phyloP scores from a whole-genome alignment of 2,797 vertebrate species.

The Tolypeutes matacus region DNA sequence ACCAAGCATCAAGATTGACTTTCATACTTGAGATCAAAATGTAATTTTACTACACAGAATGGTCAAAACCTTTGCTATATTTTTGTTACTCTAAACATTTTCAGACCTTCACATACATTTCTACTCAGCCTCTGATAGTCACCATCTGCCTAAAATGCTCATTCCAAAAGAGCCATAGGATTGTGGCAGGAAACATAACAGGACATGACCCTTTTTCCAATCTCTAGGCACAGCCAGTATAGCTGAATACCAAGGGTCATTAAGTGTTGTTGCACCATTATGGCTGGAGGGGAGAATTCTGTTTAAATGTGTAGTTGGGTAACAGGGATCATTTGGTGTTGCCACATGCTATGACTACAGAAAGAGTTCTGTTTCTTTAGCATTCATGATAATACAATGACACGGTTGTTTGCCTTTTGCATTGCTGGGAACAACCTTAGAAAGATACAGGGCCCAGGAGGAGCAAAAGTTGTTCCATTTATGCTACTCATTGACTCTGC shows the following conservation, averaged over 20 bases:
- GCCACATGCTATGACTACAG: neutral
- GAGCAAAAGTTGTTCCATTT: neutral
- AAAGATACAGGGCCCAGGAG: neutral
- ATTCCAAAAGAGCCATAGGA: neutral
- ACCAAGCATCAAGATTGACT: neutral
- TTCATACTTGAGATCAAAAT: slow-evolving; percentile 55
- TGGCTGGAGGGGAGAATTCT: neutral
- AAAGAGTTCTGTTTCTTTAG: slow-evolving; percentile 3
- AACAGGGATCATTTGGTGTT: slow-evolving; percentile 9
- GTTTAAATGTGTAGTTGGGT: slow-evolving; percentile 19
- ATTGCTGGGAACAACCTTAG: neutral
- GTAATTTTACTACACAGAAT: slow-evolving; percentile 21
- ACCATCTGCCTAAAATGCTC: neutral
- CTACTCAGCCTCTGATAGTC: neutral
- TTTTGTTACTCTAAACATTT: neutral
- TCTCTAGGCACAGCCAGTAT: neutral
- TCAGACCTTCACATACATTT: neutral
- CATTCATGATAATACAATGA: neutral
- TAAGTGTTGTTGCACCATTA: neutral
- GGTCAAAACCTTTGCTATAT: neutral
- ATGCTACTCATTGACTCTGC: neutral
- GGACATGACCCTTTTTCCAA: neutral
- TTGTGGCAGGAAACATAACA: neutral
- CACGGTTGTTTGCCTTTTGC: neutral
- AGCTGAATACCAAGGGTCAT: neutral